A percentile compares a stretch with the other conserved stretches of the same genome.
Evolutionary conservation across 2,888 invertebrate species (phyloP).

Genomic region (Cenopis cana): DNA sequence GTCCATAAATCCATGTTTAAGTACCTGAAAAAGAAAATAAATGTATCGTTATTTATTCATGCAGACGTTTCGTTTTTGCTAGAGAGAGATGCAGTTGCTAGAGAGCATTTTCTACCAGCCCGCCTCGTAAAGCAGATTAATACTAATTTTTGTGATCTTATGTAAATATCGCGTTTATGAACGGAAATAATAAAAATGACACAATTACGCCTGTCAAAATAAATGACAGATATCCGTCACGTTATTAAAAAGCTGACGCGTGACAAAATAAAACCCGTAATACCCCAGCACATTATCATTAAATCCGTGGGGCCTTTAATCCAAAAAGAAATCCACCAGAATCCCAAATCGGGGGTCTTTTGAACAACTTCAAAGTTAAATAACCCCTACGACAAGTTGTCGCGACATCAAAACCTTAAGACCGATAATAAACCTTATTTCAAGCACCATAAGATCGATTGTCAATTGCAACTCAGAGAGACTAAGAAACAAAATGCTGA

Average conservation of each 20-base stretch:
- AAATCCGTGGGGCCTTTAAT: conserved; percentile 83
- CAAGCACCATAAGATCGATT: conserved; percentile 57
- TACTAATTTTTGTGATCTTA: neutral
- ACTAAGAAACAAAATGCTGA: conserved; percentile 78
- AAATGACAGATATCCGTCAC: conserved; percentile 47
- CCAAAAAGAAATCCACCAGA: conserved; percentile 84
- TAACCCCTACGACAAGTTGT: conserved; percentile 69
- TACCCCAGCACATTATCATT: conserved; percentile 80
- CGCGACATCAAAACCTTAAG: conserved; percentile 50
- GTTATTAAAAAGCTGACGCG: conserved; percentile 67
- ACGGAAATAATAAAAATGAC: neutral
- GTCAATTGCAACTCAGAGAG: conserved; percentile 53
- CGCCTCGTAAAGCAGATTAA: too few species aligned
- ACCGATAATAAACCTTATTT: conserved; percentile 57
- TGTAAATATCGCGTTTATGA: neutral
- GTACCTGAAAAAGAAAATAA: conserved; percentile 29
- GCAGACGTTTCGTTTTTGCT: too few species aligned
- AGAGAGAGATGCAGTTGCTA: too few species aligned
- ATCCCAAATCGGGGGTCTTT: conserved; percentile 82
- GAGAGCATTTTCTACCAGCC: too few species aligned
- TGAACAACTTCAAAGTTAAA: conserved; percentile 84
- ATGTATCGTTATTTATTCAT: neutral
- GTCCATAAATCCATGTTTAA: neutral
- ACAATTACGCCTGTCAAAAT: conserved; percentile 30
- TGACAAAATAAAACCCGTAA: conserved; percentile 71